A percentile compares a stretch with the other conserved stretches of the same genome.
phyloP scores from a whole-genome alignment of 2,113 vertebrate genomes.

The Crotalus viridis region DNA sequence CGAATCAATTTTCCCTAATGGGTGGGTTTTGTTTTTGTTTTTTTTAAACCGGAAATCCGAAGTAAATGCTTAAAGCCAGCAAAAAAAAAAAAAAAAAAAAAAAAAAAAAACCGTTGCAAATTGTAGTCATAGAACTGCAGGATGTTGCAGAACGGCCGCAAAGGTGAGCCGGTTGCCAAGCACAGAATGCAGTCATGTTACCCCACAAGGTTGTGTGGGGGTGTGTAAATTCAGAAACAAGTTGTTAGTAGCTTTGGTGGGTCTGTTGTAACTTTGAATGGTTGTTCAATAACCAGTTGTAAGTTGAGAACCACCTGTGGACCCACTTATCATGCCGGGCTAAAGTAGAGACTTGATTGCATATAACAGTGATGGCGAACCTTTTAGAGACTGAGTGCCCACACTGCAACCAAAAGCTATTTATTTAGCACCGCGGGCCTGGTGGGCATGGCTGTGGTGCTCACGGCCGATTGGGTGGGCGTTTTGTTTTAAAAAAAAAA shows the following conservation, averaged over 20 bases:
- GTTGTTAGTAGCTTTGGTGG: neutral
- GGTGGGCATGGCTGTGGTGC: too few relatives aligned
- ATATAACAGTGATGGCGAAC: too few relatives aligned
- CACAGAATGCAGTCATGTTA: neutral
- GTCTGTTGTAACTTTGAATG: neutral
- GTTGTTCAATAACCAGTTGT: too few relatives aligned
- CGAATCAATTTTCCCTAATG: neutral
- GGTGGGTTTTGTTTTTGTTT: too few relatives aligned
- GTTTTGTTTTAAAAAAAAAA: neutral
- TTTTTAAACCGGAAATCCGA: neutral
- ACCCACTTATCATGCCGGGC: neutral
- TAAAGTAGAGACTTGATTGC: neutral
- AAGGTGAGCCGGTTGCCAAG: too few relatives aligned
- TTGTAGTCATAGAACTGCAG: neutral
- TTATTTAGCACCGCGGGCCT: too few relatives aligned
- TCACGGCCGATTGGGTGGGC: too few relatives aligned
- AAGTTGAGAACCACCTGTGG: neutral
- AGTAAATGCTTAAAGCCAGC: neutral
- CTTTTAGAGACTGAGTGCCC: too few relatives aligned
- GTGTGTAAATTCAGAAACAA: neutral
- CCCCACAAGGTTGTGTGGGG: neutral
- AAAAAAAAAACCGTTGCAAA: neutral
- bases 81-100: neutral
- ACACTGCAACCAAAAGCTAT: too few relatives aligned
- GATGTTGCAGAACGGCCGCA: neutral